These are phyloP conservation scores for Coelopa frigida DNA, from an alignment of 1,140 invertebrate genomes.

Conservation along the genomic window DNA sequence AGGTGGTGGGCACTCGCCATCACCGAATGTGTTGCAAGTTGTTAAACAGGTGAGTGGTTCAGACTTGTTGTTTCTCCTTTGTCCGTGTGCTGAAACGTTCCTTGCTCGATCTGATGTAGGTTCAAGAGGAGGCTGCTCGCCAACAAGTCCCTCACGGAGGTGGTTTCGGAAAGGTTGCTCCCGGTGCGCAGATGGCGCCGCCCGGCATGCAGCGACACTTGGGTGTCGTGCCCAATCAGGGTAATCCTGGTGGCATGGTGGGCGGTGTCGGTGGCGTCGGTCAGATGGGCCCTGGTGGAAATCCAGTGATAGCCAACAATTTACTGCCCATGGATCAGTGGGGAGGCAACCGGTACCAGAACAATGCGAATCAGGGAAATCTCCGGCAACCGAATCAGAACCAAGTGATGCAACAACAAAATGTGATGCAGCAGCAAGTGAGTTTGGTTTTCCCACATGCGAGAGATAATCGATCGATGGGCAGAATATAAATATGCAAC, in stretches of 20 bases:
- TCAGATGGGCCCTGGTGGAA: constrained; percentile 22
- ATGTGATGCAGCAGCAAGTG: constrained; percentile 26
- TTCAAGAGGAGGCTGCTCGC: constrained; percentile 83
- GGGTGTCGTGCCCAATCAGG: constrained; percentile 22
- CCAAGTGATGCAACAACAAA: constrained; percentile 46
- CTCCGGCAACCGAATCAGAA: constrained; percentile 48
- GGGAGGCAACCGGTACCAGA: constrained; percentile 50
- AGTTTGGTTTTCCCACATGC: too few species aligned
- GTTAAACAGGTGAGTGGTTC: constrained; percentile 61
- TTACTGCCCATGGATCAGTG: constrained; percentile 63
- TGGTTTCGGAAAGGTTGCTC: constrained; percentile 59
- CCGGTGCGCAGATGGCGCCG: constrained; percentile 68
- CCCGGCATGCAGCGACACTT: constrained; percentile 54
- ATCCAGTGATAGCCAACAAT: constrained; percentile 37
- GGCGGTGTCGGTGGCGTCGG: constrained; percentile 16
- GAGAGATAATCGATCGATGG: too few species aligned
- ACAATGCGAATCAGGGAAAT: constrained; percentile 38
- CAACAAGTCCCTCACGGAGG: constrained; percentile 67
- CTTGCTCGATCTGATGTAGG: constrained; percentile 46
- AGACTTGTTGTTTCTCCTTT: background rate
- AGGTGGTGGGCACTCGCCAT: constrained; percentile 59
- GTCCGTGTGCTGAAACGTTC: background rate
- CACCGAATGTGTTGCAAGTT: constrained; percentile 76
- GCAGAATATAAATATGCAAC: background rate
- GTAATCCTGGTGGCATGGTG: constrained; percentile 18